phyloP scores from a whole-genome alignment of 2,797 vertebrate genomes.

The Leptoclinus maculatus region DNA sequence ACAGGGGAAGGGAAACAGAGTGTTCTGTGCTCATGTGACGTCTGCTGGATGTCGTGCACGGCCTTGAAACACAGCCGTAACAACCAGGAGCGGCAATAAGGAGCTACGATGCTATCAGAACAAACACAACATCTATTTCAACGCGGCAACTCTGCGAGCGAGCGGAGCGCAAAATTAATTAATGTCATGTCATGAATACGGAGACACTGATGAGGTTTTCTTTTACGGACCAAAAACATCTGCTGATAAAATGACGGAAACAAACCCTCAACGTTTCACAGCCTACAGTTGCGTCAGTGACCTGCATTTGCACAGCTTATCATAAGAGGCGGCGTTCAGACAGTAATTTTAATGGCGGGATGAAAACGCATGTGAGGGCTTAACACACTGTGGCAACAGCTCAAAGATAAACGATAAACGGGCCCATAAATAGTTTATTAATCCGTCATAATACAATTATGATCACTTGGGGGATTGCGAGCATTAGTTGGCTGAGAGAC shows the following conservation, averaged over 20 bases:
- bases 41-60: slow-evolving; percentile 16
- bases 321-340: slow-evolving; percentile 24
- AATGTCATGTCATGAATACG: slow-evolving; percentile 5
- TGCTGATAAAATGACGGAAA: slow-evolving; percentile 23
- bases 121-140: slow-evolving; percentile 33
- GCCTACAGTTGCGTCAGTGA: slow-evolving; percentile 6
- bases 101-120: slow-evolving; percentile 21
- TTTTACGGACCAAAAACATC: not conserved
- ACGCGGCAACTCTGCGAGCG: not conserved
- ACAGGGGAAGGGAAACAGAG: slow-evolving; percentile 53
- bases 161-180: slow-evolving; percentile 37
- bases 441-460: slow-evolving; percentile 51
- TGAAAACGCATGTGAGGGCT: slow-evolving; percentile 38
- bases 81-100: not conserved
- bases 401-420: slow-evolving; percentile 55
- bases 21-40: slow-evolving; percentile 43
- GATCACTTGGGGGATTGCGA: slow-evolving; percentile 18
- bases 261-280: not conserved
- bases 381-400: slow-evolving; percentile 37
- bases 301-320: slow-evolving; percentile 29
- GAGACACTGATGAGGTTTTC: not conserved
- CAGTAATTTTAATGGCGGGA: slow-evolving; percentile 28
- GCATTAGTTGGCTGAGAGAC: slow-evolving; percentile 3
- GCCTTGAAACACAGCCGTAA: slow-evolving; percentile 21
- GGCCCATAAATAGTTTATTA: slow-evolving; percentile 44